Evolutionary conservation across 2,113 vertebrate species (phyloP), one percentile per base, ranked within the genome.

Genomic region (Apodemus sylvaticus): DNA sequence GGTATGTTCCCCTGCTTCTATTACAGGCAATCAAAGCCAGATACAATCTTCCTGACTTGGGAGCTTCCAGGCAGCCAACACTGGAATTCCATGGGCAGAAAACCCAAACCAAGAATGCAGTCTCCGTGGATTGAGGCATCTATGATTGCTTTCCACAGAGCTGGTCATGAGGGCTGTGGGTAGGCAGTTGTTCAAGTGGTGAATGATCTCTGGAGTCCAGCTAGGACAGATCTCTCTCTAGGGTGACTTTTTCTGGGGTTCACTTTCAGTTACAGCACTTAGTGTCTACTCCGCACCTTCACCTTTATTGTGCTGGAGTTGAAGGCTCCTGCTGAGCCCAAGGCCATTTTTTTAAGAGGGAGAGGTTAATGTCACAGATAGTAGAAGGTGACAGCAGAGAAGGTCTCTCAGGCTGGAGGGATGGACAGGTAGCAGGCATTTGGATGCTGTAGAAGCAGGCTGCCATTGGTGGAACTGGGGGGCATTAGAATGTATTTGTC

Each of bases 11-110:
- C 22, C 22, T 20, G 14, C 17, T 5, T 66, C 16, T 42, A 39
- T 68, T 86, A 48, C 26, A n/a, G 71, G 22, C 31, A 14, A 42
- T 64, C 90, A 95, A 76, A 88, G 85, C 16, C 76, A 73, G 31
- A 60, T 22, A 42, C 17, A 26, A 51, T 39, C 39, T 81, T 48
- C 7, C 34, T n/a, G 20, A 29, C 62, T 79, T 48, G 5, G 34
- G 73, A 76, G 71, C 92, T 62, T 39, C 71, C 87, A 86, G 83
- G 60, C 73, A n/a, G 73, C 83, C 66, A 79, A 3, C 66, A 9
- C 4, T 48, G 93, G 86, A 68, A 86, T 92, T 83, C 76, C 70
- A 74, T 62, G 66, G 85, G 13, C 89, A 81, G 74, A 92, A 94
- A 86, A 9, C 68, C 22, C 0, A 22, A 42, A 14, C 87, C 74